Base-by-base conservation (phyloP, 2,888 invertebrate genomes). In the Drosophila prolongata region DNA sequence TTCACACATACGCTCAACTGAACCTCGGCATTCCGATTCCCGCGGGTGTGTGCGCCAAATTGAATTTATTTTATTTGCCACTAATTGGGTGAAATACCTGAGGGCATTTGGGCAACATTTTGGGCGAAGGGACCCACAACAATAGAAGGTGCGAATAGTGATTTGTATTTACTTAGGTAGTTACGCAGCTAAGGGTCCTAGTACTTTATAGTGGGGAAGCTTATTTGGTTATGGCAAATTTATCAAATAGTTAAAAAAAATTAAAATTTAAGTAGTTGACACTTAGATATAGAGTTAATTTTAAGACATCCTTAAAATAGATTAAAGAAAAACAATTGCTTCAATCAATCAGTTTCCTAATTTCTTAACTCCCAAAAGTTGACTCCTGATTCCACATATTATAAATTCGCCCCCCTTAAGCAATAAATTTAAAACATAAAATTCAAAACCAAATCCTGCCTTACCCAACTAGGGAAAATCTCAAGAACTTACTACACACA, bases 51-150 rank as follows among this genome's bases (percentile, higher is more conserved):
- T 86, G 89, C 87, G 83, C 89, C 76, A 89, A 90, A 89, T 90
- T 83, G 89, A 91, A 90, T 91, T 90, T 91, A 90, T 90, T 90
- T 89, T 89, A 84, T 89, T 40, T 89, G 85, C 90, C 88, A 86
- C 90, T 91, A 90, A 90, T 90, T 90, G 91, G 90, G 88, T 88
- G 75, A 84, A 86, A 85, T 82, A 91, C 90, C 90, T 83, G 87
- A 90, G 90, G 90, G 80, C 69, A 55, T 61, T 71, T 60, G 49
- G 70, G 65, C 54, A 71, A 62, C 46, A 57, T 69, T 68, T 56
- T 40, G 30, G 68, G 53, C 38, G n/a, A 16, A 43, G 30, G 13
- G 46, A n/a, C 24, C 47, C 47, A 40, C 19, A 13, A 43, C 11
- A 37, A 58, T 34, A 24, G 14, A 19, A 55, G 16, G 47, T 57